Base-by-base conservation (phyloP, 1,140 invertebrate genomes). In the Halesus radiatus region DNA sequence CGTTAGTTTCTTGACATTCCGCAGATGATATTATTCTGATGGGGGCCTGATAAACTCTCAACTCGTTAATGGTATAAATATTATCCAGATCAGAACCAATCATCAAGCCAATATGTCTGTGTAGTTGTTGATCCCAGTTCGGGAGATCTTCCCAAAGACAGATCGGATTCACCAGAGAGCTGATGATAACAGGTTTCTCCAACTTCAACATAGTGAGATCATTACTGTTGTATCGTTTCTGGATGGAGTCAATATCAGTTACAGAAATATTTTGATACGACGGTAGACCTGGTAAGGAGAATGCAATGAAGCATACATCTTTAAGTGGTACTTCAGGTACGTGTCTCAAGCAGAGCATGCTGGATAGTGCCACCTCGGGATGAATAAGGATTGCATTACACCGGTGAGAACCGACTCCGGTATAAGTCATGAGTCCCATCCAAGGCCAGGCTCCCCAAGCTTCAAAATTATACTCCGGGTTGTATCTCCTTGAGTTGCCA, bases 391-490 rank as follows among this genome's bases (percentile, higher is more conserved):
- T 45, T 18, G 37, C 76, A 68, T 78, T 78, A 29, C 80, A 81
- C 37, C 75, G 18, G 20, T n/a, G 37, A 3, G 16, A 8, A 23
- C 37, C 53, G n/a, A 18, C n/a, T 18, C 53, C 68, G 54, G 73
- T 64, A 74, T 74, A 81, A 6, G 22, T 37, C 20, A 81, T 15
- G 15, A 77, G 16, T 20, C 81, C 81, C 53, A 82, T 52, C 81
- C 81, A 82, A n/a, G 81, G 81, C 78, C 81, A 82, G 15, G 60
- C 20, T 23, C 78, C 81, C 78, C 81, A 80, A 23, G 26, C 18
- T 37, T 72, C 54, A 23, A 77, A 79, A 16, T 50, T 29, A 32
- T 56, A 29, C n/a, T 82, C 78, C 8, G 81, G 81, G 37, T 64
- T 68, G 52, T 72, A 82, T 18, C 10, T 20, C 54, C 64, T 80